Percentiles rank a stretch among this genome's conserved stretches.
Evolutionary conservation across 2,888 invertebrate genomes (phyloP).

Genomic region (Caenorhabditis angaria): DNA sequence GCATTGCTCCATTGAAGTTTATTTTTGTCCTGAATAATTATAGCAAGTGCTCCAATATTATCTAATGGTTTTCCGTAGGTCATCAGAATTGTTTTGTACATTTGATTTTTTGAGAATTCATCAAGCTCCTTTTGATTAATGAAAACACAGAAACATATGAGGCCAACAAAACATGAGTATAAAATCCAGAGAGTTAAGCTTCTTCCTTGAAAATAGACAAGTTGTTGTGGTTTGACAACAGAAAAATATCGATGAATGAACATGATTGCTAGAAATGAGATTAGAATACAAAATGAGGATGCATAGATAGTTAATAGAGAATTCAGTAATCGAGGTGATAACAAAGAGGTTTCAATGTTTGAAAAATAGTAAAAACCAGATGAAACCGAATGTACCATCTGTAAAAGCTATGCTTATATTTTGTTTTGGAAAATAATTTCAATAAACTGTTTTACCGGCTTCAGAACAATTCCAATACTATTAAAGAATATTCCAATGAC

Average conservation of each 20-base stretch:
- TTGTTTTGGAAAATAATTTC: neutral
- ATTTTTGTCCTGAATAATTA: too few species aligned
- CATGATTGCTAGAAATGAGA: neutral
- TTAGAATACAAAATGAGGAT: constrained; percentile 16
- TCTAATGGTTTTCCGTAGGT: too few species aligned
- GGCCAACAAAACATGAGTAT: neutral
- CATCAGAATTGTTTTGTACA: neutral
- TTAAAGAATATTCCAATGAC: constrained; percentile 16
- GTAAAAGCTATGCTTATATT: neutral
- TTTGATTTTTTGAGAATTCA: constrained; percentile 9
- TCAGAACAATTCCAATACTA: constrained; percentile 9
- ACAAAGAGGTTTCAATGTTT: constrained; percentile 8
- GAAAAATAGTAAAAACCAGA: constrained; percentile 14
- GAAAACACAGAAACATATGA: neutral
- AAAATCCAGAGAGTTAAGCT: neutral
- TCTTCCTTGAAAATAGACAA: constrained; percentile 1
- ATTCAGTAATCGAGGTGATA: neutral
- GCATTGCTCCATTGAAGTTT: neutral
- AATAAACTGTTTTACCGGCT: constrained; percentile 11
- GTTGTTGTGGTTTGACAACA: neutral
- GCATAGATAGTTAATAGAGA: constrained; percentile 21
- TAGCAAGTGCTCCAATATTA: too few species aligned
- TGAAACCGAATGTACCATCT: constrained; percentile 23
- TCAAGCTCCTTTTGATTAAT: constrained; percentile 8
- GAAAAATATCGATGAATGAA: neutral